phyloP scores from a whole-genome alignment of 1,140 invertebrate species.

The Eupristina koningsbergeri region DNA sequence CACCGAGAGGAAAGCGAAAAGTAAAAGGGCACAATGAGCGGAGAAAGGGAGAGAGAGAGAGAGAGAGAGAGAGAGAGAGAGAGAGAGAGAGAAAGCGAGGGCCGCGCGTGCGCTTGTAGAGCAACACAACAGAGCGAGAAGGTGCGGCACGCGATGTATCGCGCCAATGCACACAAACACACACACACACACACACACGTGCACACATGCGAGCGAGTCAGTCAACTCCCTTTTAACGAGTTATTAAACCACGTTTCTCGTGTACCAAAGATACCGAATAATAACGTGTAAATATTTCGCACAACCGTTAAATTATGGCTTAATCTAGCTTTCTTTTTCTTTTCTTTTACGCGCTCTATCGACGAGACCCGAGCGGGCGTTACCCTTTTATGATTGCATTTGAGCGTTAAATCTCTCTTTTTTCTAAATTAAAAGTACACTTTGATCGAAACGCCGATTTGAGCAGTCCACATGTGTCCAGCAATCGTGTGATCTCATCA shows the following conservation, averaged over 20 bases:
- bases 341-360: not conserved
- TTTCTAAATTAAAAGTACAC: too few species aligned
- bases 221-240: constrained; percentile 12
- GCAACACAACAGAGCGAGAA: not conserved
- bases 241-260: constrained; percentile 14
- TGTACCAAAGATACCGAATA: not conserved
- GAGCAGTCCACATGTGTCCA: too few species aligned
- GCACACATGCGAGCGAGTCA: not conserved
- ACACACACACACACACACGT: too few species aligned
- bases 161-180: too few species aligned
- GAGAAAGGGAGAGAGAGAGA: too few species aligned
- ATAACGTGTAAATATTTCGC: not conserved
- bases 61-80: too few species aligned
- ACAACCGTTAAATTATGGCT: not conserved
- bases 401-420: too few species aligned
- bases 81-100: too few species aligned
- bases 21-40: not conserved
- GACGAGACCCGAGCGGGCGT: constrained; percentile 40
- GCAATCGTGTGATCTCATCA: not conserved
- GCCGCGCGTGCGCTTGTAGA: too few species aligned
- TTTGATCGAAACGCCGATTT: too few species aligned
- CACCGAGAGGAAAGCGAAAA: not conserved
- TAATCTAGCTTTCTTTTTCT: not conserved
- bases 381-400: not conserved
- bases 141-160: constrained; percentile 25